Evolutionary conservation across 2,888 invertebrate species (phyloP), one percentile per base, ranked within the genome.

Genomic region (Drosophila emarginata): DNA sequence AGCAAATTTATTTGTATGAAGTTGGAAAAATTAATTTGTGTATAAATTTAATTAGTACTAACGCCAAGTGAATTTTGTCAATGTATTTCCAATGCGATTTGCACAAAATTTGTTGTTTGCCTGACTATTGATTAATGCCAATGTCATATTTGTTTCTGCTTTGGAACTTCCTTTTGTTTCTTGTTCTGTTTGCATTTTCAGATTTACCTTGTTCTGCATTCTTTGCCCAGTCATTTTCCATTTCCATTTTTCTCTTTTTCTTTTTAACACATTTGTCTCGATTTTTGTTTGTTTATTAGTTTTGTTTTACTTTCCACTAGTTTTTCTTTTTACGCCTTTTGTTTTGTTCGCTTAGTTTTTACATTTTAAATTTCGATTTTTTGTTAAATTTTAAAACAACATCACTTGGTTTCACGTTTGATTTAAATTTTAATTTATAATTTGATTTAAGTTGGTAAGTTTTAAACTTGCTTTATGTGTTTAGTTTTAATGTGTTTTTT

Each of bases 361-460:
- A 64, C 61, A 74, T 71, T 72, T 67, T 37, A 61, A 68, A 45
- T 67, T 73, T 65, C 32, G 52, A 61, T 45, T 78, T 68, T 76
- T 64, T 60, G 66, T 70, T 74, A 62, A 59, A 51, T 63, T 78
- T 75, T 89, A 78, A 74, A 81, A 88, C 77, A 90, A 89, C 89
- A 90, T 90, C 90, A 90, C 90, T 90, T 90, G 83, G 90, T 90
- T 90, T 89, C 87, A 89, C 79, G 88, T 89, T 89, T 89, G 89
- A 90, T 90, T 89, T 89, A 77, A 88, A 87, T 54, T 54, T 54
- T 45, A 45, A 54, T 54, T 54, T 54, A 54, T 36, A 54, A 54
- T 54, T 54, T 54, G 54, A 54, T 54, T 54, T 54, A 54, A 54
- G 54, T 54, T 45, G 45, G 45, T 45, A 45, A 45, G 45, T 45